Evolutionary conservation across 2,888 invertebrate genomes (phyloP), one percentile per base, ranked within the genome.

Genomic region (Phortica okadai): DNA sequence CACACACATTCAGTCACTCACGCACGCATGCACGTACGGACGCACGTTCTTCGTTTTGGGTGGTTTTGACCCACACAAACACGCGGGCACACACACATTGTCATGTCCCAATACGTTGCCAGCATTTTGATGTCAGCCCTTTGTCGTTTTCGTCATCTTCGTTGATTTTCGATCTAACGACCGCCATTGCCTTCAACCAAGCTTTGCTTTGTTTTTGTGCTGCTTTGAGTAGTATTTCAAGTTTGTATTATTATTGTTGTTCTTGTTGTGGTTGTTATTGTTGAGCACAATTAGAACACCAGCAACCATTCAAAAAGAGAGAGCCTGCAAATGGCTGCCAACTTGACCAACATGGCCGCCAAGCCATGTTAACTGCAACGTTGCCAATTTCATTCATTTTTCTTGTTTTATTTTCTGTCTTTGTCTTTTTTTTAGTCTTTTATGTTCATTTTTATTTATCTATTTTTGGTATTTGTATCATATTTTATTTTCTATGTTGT

Each of bases 301-400:
- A 64, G 45, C 67, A 66, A 41, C 14, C 21, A 67, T 7, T 6
- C 7, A 64, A 66, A 16, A n/a, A 70, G 10, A 54, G 59, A 11
- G 56, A 41, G 16, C 58, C 3, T 14, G 33, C 70, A 33, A 78
- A 56, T 78, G 75, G 82, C 74, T 77, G 58, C 76, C 77, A 74
- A 88, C 84, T 88, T 89, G 89, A 45, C 76, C 77, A 74, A 88
- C 85, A 88, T 89, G 89, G 89, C 88, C 80, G 84, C 85, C 87
- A 75, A 41, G n/a, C 56, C 66, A 44, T n/a, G 58, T 75, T 74
- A 83, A 82, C 81, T 86, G 87, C 86, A 84, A 78, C 82, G 87
- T 89, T 88, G 81, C 84, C 89, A 83, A 87, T 86, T 88, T 87
- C 88, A 33, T 33, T 4, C 33, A 33, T 64, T 77, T 78, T 80